These are phyloP conservation scores for Coreius guichenoti DNA, from an alignment of 2,797 vertebrate species.

Conservation along the genomic window DNA sequence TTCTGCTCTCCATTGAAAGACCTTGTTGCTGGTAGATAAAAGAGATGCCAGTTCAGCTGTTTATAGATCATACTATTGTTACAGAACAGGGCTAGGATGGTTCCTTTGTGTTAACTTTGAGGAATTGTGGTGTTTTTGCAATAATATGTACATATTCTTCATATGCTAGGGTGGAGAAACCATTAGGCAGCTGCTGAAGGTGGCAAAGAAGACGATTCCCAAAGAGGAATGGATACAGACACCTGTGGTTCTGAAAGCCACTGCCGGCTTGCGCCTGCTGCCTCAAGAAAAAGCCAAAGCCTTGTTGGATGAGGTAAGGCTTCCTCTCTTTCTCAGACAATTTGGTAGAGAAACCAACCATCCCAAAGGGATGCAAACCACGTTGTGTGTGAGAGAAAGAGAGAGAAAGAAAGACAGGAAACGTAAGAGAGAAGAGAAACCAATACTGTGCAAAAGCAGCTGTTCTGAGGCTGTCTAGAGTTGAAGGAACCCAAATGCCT, in stretches of 20 bases:
- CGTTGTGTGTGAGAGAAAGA: conserved; percentile 77
- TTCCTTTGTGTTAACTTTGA: neutral
- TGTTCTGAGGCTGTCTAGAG: conserved; percentile 80
- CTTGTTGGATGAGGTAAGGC: conserved; percentile 88
- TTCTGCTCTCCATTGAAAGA: neutral
- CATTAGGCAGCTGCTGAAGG: conserved; percentile 85
- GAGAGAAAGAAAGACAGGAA: conserved; percentile 65
- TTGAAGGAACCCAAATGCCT: conserved; percentile 71
- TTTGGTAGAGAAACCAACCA: conserved; percentile 70
- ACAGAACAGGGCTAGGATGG: neutral
- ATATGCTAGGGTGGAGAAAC: conserved; percentile 86
- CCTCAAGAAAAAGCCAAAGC: conserved; percentile 87
- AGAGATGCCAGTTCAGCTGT: neutral
- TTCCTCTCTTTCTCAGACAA: conserved; percentile 67
- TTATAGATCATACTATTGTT: neutral
- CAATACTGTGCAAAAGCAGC: conserved; percentile 78
- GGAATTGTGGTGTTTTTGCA: neutral
- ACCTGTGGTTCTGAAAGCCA: conserved; percentile 94
- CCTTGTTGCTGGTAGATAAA: neutral
- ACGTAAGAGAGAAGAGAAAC: conserved; percentile 66
- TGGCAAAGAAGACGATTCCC: conserved; percentile 90
- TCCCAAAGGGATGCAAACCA: conserved; percentile 76
- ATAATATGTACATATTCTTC: neutral
- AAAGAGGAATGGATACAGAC: conserved; percentile 89
- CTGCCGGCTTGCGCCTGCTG: conserved; percentile 91